Base-by-base conservation (phyloP, 92 coral and sea anemone genomes). In the Plumapathes pennacea region DNA sequence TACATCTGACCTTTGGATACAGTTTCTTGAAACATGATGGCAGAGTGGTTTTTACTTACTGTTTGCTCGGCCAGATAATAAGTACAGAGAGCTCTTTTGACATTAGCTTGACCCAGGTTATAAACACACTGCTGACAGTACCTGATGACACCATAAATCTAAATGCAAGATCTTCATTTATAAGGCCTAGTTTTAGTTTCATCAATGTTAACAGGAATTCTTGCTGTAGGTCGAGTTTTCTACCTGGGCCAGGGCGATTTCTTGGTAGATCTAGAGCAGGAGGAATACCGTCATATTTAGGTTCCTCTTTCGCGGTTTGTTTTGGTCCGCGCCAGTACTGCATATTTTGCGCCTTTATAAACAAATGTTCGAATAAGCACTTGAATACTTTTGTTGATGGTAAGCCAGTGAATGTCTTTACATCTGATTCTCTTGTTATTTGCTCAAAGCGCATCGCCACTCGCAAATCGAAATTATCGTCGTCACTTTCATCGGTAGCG, bases 281-380 rank as follows among this genome's bases (percentile, higher is more conserved):
- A 38, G 60, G 54, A n/a, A n/a, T n/a, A n/a, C n/a, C n/a, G n/a
- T n/a, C n/a, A n/a, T n/a, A n/a, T 46, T 71, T 48, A 43, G 72
- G 60, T 31, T 65, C 50, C 38, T 69, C 74, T 40, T 53, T 63
- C 29, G 74, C 54, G 45, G 77, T 68, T 50, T 84, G 76, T 64
- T 84, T 78, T 42, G 46, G 62, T 33, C 91, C 82, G 30, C 82
- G 24, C 83, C 86, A 74, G 57, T 79, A 73, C 30, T 79, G 90
- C 86, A 73, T 79, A 45, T 41, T 41, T 26, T 47, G 58, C 1
- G 75, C 86, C 38, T 72, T 79, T 54, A 26, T 47, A 19, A 54
- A 40, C 26, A 66, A 52, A 61, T 72, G 37, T 32, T 36, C 78
- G 39, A 82, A 82, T 37, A 76, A 47, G 48, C 20, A 60, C 57